These are phyloP conservation scores for Ceratitis capitata DNA, from an alignment of 1,140 invertebrate genomes.

Conservation along the genomic window DNA sequence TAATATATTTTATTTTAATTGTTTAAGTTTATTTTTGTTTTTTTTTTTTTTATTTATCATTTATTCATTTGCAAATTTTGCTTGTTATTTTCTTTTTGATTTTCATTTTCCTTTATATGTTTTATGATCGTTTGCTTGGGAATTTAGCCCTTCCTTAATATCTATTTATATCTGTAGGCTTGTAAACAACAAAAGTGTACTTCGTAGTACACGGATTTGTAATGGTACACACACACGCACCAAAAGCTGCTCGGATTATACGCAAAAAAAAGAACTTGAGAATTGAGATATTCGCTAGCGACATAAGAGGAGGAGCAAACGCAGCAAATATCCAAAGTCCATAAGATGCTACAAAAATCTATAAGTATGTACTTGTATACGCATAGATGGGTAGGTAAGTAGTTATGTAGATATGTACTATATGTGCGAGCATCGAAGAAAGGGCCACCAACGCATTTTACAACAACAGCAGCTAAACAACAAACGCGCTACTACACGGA, in stretches of 20 bases:
- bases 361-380: not conserved
- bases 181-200: not conserved
- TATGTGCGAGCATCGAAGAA: not conserved
- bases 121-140: no score
- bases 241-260: not conserved
- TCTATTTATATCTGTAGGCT: not conserved
- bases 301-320: not conserved
- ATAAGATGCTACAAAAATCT: not conserved
- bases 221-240: not conserved
- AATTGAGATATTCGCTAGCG: not conserved
- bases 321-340: no score
- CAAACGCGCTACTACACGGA: not conserved
- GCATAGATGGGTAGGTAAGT: not conserved
- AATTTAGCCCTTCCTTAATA: no score
- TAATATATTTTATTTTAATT: no score
- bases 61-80: no score
- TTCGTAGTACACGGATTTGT: not conserved
- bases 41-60: no score
- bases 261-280: not conserved
- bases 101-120: no score
- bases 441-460: slow-evolving; percentile 13
- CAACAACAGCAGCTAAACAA: not conserved
- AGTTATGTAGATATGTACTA: not conserved
- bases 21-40: no score
- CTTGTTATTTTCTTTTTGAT: no score